Evolutionary conservation across 2,113 vertebrate genomes (phyloP).

Genomic region (Hemibagrus wyckioides): DNA sequence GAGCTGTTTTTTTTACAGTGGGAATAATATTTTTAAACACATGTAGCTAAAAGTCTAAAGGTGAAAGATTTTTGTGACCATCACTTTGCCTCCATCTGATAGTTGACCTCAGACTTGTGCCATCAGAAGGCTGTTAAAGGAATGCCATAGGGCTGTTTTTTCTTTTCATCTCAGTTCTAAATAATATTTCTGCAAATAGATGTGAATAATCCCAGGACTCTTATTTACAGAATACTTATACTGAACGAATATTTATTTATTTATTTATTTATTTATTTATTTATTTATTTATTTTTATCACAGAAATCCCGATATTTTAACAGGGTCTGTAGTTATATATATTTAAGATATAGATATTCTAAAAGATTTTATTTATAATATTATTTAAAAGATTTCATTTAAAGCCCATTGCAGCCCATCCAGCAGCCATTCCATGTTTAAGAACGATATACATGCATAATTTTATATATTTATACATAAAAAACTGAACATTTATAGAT

Average conservation of each 20-base stretch:
- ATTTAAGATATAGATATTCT: too few species aligned
- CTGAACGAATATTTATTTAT: too few species aligned
- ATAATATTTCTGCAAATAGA: neutral
- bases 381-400: neutral
- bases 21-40: neutral
- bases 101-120: neutral
- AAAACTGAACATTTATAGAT: neutral
- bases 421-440: neutral
- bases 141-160: neutral
- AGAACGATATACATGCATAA: neutral
- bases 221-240: neutral
- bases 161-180: neutral
- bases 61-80: neutral
- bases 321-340: too few species aligned
- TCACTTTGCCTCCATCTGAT: neutral
- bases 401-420: neutral
- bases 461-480: neutral
- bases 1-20: too few species aligned
- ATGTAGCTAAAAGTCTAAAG: neutral
- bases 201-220: neutral
- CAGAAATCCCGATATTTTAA: too few species aligned
- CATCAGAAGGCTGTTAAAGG: neutral
- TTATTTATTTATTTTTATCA: too few species aligned
- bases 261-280: too few species aligned
- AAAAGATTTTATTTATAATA: too few species aligned